Base-by-base conservation (phyloP, 2,113 vertebrate genomes). In the Cephalopterus ornatus region DNA sequence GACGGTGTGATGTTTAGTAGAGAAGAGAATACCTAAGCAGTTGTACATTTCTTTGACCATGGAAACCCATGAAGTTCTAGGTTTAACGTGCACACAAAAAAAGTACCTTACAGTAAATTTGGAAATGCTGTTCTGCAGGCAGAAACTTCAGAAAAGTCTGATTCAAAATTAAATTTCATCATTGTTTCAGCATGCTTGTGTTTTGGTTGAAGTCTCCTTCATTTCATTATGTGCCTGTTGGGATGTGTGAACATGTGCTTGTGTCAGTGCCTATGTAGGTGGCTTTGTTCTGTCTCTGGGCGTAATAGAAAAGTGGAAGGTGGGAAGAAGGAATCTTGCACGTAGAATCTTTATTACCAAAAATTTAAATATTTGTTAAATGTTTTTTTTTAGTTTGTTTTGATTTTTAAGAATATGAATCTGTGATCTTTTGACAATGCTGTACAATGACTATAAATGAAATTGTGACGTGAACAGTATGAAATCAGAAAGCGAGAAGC, bases 301-400 rank as follows among this genome's bases (percentile, higher is more conserved):
- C 13, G 14, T 7, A 39, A 17, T 6, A 3, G 17, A 55, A 12
- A 68, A 81, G 44, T 19, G 21, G 27, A 80, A 85, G 46, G 6
- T 37, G 22, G 30, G 22, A 14, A 89, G 74, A 66, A 52, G 2
- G 15, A 18, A 47, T 19, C 22, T 55, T 71, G 24, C 50, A 91
- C 67, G 21, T 8, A 35, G 9, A 44, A 30, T 28, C 12, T 66
- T 88, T 67, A 14, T 59, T 53, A 50, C 9, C 2, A 37, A 42
- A 49, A 59, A 17, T 2, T 58, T 77, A 52, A 68, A 53, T 46
- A 59, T 14, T 65, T 70, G 6, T 66, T 55, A 83, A 67, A 15
- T 3, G 3, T 0, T 1, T 27, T 30, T 4, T 22, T 92, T 73
- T 27, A 21, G 6, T 70, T 76, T 26, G 1, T 2, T 65, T 56